A percentile compares a stretch with the other conserved stretches of the same genome.
phyloP scores from a whole-genome alignment of 2,888 invertebrate species.

The Eupeodes luniger region DNA sequence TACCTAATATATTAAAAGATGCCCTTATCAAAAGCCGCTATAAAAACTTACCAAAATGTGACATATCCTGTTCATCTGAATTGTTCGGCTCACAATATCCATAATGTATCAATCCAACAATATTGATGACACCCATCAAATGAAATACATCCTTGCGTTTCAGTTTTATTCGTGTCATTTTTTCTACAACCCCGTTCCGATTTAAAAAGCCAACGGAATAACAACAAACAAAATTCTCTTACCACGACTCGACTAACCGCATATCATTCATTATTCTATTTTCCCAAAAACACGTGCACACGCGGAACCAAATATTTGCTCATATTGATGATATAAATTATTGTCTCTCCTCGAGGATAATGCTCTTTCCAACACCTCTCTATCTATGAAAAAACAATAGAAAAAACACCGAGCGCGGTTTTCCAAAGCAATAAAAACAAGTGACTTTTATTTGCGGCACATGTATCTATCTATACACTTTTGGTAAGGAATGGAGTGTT shows the following conservation, averaged over 20 bases:
- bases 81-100: constrained; percentile 72
- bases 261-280: constrained; percentile 63
- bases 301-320: constrained; percentile 38
- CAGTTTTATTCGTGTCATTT: constrained; percentile 75
- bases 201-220: constrained; percentile 18
- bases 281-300: constrained; percentile 58
- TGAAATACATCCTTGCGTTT: constrained; percentile 72
- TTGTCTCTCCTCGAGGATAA: constrained; percentile 5
- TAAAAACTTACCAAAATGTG: constrained; percentile 67
- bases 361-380: constrained; percentile 10
- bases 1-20: too few species aligned
- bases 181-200: constrained; percentile 51
- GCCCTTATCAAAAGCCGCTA: background rate
- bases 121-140: constrained; percentile 74
- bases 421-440: constrained; percentile 54
- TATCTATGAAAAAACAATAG: background rate
- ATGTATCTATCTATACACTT: background rate
- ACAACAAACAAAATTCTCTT: constrained; percentile 38
- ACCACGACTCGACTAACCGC: constrained; percentile 50
- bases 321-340: constrained; percentile 55
- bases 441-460: constrained; percentile 47
- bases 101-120: constrained; percentile 72
- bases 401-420: constrained; percentile 18
- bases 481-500: background rate
- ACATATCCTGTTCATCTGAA: constrained; percentile 74